Evolutionary conservation across 2,888 invertebrate genomes (phyloP), one percentile per base, ranked within the genome.

Genomic region (Petrolisthes manimaculis): DNA sequence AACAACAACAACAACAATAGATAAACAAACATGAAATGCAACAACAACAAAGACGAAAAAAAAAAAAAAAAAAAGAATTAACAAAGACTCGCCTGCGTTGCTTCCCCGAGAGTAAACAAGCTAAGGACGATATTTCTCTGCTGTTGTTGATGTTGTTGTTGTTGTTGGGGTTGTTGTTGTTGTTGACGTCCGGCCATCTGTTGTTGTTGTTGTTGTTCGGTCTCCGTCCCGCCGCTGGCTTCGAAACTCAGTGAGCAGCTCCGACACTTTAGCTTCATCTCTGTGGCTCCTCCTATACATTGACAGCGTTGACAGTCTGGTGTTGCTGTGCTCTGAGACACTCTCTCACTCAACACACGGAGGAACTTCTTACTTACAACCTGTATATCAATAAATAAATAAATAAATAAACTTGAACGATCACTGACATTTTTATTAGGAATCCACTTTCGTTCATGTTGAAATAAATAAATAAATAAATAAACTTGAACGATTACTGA

Each of bases 301-400:
- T 75, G 83, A n/a, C 86, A 86, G 24, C 82, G 61, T 69, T 86
- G 86, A 55, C 86, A 86, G 51, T 86, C 86, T 0, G 86, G 86
- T 4, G 86, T 8, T 3, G 61, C 53, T 4, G 61, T 83, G 77
- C 54, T 83, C 78, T 67, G 21, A 12, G 74, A 74, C 5, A 88
- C 74, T 21, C 84, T 71, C 1, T 79, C 74, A 77, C 75, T 81
- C 24, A 88, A 14, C 21, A 88, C 88, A 24, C 83, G n/a, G 14
- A 88, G 54, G 80, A 88, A 84, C 56, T 88, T 88, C 61, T 78
- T 88, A 1, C 71, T 51, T 5, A 83, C 53, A 53, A 51, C 79
- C 88, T 88, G 84, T n/a, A n/a, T n/a, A n/a, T n/a, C n/a, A n/a
- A n/a, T n/a, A n/a, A n/a, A n/a, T n/a, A n/a, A n/a, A n/a, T n/a